phyloP scores from a whole-genome alignment of 2,888 invertebrate species.

The Capitulum mitella region DNA sequence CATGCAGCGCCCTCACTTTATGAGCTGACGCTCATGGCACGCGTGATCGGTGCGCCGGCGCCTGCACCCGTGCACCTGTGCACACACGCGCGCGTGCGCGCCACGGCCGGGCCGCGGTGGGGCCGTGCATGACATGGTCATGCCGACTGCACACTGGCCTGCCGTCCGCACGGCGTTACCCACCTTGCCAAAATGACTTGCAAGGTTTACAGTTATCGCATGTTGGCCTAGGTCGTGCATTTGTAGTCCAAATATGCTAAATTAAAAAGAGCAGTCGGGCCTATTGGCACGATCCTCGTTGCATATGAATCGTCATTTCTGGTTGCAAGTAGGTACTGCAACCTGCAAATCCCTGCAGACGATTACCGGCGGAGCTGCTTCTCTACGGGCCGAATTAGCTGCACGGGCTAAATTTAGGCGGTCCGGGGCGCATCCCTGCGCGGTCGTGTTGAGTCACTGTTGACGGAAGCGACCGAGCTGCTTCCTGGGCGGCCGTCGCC shows the following conservation, averaged over 20 bases:
- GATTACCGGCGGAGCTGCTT: not conserved
- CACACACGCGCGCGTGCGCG: not conserved
- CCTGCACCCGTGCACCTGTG: not conserved
- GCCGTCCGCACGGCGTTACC: not conserved
- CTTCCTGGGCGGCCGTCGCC: no score
- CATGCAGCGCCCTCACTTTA: no score
- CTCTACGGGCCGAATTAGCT: not conserved
- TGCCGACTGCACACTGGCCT: not conserved
- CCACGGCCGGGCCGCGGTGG: no score
- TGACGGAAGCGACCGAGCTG: not conserved
- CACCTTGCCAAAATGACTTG: not conserved
- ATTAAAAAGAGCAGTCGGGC: constrained; percentile 4
- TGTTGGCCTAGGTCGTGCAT: not conserved
- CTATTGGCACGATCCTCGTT: constrained; percentile 7
- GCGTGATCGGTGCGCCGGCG: no score
- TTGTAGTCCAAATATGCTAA: constrained; percentile 21
- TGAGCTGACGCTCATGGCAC: no score
- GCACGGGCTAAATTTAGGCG: not conserved
- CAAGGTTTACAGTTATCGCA: not conserved
- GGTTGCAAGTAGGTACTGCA: constrained; percentile 9
- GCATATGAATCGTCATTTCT: constrained; percentile 22
- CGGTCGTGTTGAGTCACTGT: not conserved
- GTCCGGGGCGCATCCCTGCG: not conserved
- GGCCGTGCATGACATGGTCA: not conserved
- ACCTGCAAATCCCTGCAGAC: constrained; percentile 8